Evolutionary conservation across 2,113 vertebrate genomes (phyloP).

Genomic region (Brachirus orientalis): DNA sequence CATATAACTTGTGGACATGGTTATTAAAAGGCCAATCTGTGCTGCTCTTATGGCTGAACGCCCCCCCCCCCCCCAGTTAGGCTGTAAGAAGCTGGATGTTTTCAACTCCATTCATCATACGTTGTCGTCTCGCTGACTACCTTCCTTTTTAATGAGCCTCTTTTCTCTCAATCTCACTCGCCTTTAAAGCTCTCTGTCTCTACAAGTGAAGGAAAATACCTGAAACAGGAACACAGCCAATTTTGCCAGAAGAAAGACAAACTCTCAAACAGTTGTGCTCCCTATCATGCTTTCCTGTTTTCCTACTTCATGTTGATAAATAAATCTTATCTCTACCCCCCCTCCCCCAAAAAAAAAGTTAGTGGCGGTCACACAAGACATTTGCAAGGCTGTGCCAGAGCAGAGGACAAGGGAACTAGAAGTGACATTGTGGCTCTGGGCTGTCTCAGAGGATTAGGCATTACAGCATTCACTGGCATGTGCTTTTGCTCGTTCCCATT

Average conservation of each 20-base stretch:
- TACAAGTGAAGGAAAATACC: slow-evolving; percentile 42
- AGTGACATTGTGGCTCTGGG: slow-evolving; percentile 83
- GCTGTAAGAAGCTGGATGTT: slow-evolving; percentile 54
- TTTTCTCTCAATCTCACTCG: slow-evolving; percentile 36
- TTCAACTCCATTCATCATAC: slow-evolving; percentile 62
- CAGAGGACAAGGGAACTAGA: slow-evolving; percentile 81
- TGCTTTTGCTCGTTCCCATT: slow-evolving; percentile 80
- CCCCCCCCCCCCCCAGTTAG: slow-evolving; percentile 24
- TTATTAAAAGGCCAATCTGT: slow-evolving; percentile 75
- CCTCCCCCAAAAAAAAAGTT: slow-evolving; percentile 59
- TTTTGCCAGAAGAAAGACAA: slow-evolving; percentile 50
- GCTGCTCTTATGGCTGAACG: slow-evolving; percentile 56
- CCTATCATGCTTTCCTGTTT: slow-evolving; percentile 47
- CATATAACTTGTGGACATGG: slow-evolving; percentile 68
- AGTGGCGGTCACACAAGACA: slow-evolving; percentile 75
- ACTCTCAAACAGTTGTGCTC: slow-evolving; percentile 61
- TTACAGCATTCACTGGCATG: slow-evolving; percentile 82
- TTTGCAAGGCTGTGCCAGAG: slow-evolving; percentile 68
- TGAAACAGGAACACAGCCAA: slow-evolving; percentile 51
- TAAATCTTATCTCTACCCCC: slow-evolving; percentile 61
- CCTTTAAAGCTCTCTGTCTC: slow-evolving; percentile 50
- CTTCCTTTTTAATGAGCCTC: slow-evolving; percentile 40
- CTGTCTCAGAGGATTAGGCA: slow-evolving; percentile 85
- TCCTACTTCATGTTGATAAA: slow-evolving; percentile 57
- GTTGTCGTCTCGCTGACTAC: slow-evolving; percentile 41